These are phyloP conservation scores for Amblyjoppa fuscipennis DNA, from an alignment of 2,888 invertebrate genomes.

Conservation along the genomic window DNA sequence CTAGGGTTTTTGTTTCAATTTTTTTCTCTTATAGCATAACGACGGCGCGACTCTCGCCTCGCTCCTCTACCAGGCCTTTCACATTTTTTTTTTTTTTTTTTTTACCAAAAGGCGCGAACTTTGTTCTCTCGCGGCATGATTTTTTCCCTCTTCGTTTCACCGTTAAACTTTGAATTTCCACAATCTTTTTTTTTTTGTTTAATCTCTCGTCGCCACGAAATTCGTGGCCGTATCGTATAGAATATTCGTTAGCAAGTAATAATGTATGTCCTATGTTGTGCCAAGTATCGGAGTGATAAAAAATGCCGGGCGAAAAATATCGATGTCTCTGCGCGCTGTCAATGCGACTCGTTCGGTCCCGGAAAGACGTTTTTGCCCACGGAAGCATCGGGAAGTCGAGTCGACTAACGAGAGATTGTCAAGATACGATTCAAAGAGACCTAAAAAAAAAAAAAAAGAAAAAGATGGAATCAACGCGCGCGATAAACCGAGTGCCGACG, in stretches of 20 bases:
- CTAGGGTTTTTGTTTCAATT: conserved; percentile 49
- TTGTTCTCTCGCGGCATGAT: not conserved
- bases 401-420: conserved; percentile 47
- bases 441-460: conserved; percentile 17
- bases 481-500: not conserved
- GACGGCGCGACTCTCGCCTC: conserved; percentile 10
- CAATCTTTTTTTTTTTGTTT: not conserved
- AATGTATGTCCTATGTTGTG: not conserved
- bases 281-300: conserved; percentile 2
- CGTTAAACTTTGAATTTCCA: not conserved
- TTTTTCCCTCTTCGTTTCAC: not conserved
- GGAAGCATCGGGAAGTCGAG: conserved; percentile 47
- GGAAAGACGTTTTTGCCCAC: conserved; percentile 35
- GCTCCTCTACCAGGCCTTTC: conserved; percentile 65
- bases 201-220: not conserved
- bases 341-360: not conserved
- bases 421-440: conserved; percentile 16
- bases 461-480: conserved; percentile 5
- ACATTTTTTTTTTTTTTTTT: conserved; percentile 52
- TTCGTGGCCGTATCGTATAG: not conserved
- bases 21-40: conserved; percentile 45
- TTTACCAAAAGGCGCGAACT: conserved; percentile 3
- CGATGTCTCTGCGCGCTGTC: not conserved
- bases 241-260: not conserved
- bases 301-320: not conserved